Evolutionary conservation across 2,797 vertebrate species (phyloP), one percentile per base, ranked within the genome.

Genomic region (Heterohyrax brucei): DNA sequence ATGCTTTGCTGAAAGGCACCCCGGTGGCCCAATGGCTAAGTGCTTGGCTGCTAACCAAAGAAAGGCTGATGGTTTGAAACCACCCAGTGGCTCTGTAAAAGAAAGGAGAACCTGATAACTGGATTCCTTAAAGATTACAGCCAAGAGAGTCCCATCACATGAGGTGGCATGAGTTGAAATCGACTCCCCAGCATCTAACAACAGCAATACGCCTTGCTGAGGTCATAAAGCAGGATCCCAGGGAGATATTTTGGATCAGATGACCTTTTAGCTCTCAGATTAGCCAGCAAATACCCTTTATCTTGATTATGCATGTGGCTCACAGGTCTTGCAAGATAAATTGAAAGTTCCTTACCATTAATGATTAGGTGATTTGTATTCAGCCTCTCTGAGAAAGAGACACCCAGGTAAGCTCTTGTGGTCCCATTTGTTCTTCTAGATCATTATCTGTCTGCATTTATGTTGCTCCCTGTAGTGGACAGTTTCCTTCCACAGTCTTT

Each of bases 391-490:
- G 72, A 64, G 46, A 39, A 48, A 21, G 66, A 77, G 56, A 59
- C 77, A 48, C 70, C n/a, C 10, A 39, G 39, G 53, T 56, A 16
- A 56, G 12, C 12, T 12, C 18, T 12, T 56, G 3, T 16, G 10
- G 10, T 56, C 53, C 18, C 53, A 13, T 56, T 56, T 13, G 53
- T 16, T 12, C 2, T 56, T 56, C 53, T 56, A 0, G 28, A 33
- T 24, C 5, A 3, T 6, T 1, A 12, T 13, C 19, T 79, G 4
- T 59, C 22, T n/a, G 22, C 3, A 0, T 10, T 22, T 13, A 46
- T 30, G 0, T 26, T 10, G 50, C 5, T n/a, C 19, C 2, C 46
- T 22, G 9, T 4, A 4, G 24, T 4, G 18, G 66, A 80, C 50
- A 2, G n/a, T 12, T 5, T 50, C n/a, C n/a, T 13, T 50, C 3